Base-by-base conservation (phyloP, 1,140 invertebrate genomes). In the Ooceraea biroi region DNA sequence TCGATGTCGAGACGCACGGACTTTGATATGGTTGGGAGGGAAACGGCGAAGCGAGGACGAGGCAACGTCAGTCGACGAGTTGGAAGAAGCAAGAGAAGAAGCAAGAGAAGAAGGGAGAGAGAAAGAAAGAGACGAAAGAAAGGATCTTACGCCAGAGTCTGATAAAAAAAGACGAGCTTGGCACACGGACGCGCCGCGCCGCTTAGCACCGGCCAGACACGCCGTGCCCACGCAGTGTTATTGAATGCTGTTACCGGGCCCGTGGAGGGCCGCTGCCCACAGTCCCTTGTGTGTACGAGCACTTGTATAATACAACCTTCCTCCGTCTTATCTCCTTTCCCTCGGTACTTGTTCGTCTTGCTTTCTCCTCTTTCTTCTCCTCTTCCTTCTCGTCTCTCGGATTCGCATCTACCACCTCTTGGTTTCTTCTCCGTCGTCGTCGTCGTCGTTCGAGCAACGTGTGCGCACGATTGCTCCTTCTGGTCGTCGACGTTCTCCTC, bases 1-100 rank as follows among this genome's bases (percentile, higher is more conserved):
- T 86, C 85, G 82, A 88, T 88, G 85, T 87, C 85, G 85, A 73
- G 85, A 85, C 68, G 82, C 72, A 65, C 73, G 86, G 80, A 88
- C 85, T 82, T 87, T 87, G 85, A 86, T 88, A 84, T 68, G 85
- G 80, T 86, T 66, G 44, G 25, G 19, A 50, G 12, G 46, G 14
- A 60, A 60, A 60, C 60, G 8, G 19, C 14, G 30, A 22, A 60
- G 50, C 19, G 22, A 52, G 36, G 27, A 44, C 14, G 17, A 50
- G 50, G 19, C 5, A 52, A 50, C 27, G 30, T 52, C 41, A 68
- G 12, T 22, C 58, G 27, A 30, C 25, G 36, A 50, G 25, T 27
- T 17, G 57, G 30, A 11, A 48, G 22, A 11, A 78, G 22, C 58
- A 22, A 65, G 50, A 72, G 50, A 36, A 78, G 58, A 44, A 65